These are phyloP conservation scores for Neosalanx taihuensis DNA, from an alignment of 2,797 vertebrate species.

Conservation along the genomic window DNA sequence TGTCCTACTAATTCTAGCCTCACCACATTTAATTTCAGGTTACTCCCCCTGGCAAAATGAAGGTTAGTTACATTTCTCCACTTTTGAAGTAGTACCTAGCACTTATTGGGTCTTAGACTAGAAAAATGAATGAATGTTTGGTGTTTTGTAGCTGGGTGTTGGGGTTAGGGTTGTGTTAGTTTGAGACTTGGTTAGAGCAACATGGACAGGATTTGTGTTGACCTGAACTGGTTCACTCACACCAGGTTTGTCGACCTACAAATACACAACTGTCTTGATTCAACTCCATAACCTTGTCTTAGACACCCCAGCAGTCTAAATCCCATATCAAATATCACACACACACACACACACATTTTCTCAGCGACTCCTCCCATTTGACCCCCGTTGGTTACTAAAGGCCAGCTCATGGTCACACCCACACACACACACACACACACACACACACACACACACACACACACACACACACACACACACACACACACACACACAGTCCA, in stretches of 20 bases:
- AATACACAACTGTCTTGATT: not conserved
- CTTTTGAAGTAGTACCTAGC: constrained; percentile 41
- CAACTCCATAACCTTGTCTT: not conserved
- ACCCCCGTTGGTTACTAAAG: not conserved
- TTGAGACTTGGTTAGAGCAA: too few relatives aligned
- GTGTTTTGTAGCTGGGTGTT: too few relatives aligned
- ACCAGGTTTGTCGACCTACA: not conserved
- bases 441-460: constrained; percentile 5
- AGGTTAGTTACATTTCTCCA: constrained; percentile 51
- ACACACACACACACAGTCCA: not conserved
- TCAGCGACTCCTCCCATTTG: not conserved
- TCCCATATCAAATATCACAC: not conserved
- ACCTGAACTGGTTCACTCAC: too few relatives aligned
- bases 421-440: not conserved
- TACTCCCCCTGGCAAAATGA: constrained; percentile 46
- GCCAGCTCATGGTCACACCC: not conserved
- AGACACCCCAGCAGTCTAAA: not conserved
- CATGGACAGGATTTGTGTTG: too few relatives aligned
- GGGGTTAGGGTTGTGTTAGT: too few relatives aligned
- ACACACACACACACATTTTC: not conserved
- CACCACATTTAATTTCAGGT: constrained; percentile 49
- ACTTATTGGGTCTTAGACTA: not conserved
- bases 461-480: constrained; percentile 9
- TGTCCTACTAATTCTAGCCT: constrained; percentile 47
- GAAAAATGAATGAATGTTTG: not conserved